These are phyloP conservation scores for Probosciger aterrimus DNA, from an alignment of 2,113 vertebrate genomes.

Conservation along the genomic window DNA sequence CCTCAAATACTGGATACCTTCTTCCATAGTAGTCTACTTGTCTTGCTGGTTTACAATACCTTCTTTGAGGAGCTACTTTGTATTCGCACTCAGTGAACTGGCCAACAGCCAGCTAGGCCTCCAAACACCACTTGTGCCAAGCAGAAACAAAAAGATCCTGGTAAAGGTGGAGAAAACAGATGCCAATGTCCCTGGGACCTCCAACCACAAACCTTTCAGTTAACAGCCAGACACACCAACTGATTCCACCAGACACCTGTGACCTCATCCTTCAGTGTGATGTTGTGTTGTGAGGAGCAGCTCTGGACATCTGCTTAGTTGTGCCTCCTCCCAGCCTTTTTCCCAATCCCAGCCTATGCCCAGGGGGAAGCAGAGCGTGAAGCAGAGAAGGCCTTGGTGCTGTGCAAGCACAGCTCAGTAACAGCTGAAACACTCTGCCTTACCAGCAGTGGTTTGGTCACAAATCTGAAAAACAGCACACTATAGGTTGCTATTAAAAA, in stretches of 20 bases:
- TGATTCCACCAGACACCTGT: neutral
- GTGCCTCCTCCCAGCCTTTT: neutral
- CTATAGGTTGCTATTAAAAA: accelerated
- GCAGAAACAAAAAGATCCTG: neutral
- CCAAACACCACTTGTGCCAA: neutral
- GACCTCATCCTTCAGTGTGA: neutral
- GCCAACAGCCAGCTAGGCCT: neutral
- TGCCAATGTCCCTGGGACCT: slow-evolving; percentile 17
- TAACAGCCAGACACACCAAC: slow-evolving; percentile 55
- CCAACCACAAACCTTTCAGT: slow-evolving; percentile 62
- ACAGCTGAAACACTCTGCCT: neutral
- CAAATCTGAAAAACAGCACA: neutral
- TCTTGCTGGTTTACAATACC: neutral
- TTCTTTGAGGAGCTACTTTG: neutral
- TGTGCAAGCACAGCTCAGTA: neutral
- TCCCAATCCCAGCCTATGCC: accelerated
- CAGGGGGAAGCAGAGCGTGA: accelerated
- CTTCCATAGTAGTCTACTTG: neutral
- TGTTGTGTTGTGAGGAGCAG: neutral
- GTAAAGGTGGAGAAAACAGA: neutral
- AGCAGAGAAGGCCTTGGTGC: neutral
- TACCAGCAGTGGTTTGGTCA: neutral
- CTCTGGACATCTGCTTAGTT: neutral
- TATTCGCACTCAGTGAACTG: neutral
- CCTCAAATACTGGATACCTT: neutral